A percentile compares a stretch with the other conserved stretches of the same genome.
phyloP scores from a whole-genome alignment of 1,140 invertebrate species.

The Prorops nasuta region DNA sequence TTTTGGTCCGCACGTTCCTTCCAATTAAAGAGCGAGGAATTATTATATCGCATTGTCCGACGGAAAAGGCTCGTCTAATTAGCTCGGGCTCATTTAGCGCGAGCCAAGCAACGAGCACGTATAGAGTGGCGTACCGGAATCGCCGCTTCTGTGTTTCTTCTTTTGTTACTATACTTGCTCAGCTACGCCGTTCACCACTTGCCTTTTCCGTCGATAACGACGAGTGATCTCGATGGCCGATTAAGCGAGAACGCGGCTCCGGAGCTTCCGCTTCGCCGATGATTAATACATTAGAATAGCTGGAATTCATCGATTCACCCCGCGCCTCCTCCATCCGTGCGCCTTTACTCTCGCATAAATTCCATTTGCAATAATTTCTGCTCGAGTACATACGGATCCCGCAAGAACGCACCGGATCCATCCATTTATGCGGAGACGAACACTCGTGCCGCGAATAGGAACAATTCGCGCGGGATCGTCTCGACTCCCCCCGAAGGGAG shows the following conservation, averaged over 20 bases:
- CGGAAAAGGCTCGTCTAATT: constrained; percentile 20
- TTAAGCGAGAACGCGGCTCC: constrained; percentile 12
- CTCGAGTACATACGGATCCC: too few relatives aligned
- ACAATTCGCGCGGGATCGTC: too few relatives aligned
- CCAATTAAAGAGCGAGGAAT: constrained; percentile 20
- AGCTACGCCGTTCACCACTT: not conserved
- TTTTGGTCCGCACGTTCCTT: too few relatives aligned
- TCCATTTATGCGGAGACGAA: too few relatives aligned
- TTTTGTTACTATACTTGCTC: constrained; percentile 7
- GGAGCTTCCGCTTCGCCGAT: constrained; percentile 1
- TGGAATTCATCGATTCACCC: too few relatives aligned
- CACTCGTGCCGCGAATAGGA: too few relatives aligned
- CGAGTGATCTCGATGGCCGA: constrained; percentile 20
- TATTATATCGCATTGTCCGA: constrained; percentile 22
- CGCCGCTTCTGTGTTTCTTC: constrained; percentile 8
- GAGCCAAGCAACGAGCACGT: constrained; percentile 6
- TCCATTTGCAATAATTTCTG: too few relatives aligned
- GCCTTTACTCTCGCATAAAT: too few relatives aligned
- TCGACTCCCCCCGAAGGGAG: too few relatives aligned
- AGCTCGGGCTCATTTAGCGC: constrained; percentile 20
- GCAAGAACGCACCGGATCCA: too few relatives aligned
- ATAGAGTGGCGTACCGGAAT: constrained; percentile 4
- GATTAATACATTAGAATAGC: too few relatives aligned
- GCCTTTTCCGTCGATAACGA: constrained; percentile 20
- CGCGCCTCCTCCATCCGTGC: too few relatives aligned